Evolutionary conservation across 2,113 vertebrate genomes (phyloP).

Genomic region (Prochilodus magdalenae): DNA sequence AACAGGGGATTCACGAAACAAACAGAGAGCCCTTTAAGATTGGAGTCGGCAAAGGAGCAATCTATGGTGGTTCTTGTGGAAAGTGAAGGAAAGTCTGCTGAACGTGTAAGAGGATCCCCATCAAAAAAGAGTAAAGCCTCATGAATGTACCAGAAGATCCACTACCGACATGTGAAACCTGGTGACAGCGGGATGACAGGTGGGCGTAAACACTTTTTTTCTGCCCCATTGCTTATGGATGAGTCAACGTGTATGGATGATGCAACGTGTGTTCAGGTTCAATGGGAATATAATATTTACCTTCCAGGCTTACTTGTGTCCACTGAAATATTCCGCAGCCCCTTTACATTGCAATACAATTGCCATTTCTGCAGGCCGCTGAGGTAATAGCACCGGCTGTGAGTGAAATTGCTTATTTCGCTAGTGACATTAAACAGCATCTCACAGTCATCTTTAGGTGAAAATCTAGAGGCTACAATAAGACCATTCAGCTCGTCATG

Average conservation of each 20-base stretch:
- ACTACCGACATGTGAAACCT: neutral
- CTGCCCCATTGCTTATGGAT: constrained; percentile 18
- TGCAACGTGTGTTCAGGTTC: constrained; percentile 18
- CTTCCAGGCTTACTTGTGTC: constrained; percentile 5
- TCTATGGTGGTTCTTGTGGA: neutral
- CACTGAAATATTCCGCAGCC: constrained; percentile 2
- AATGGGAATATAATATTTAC: neutral
- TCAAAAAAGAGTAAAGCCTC: neutral
- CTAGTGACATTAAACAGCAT: constrained; percentile 39
- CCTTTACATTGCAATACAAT: constrained; percentile 12
- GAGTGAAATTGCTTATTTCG: constrained; percentile 23
- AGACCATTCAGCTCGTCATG: constrained; percentile 1
- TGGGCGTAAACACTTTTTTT: constrained; percentile 25
- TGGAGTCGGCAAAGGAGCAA: neutral
- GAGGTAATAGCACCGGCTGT: neutral
- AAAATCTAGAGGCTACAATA: constrained; percentile 31
- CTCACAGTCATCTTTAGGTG: constrained; percentile 24
- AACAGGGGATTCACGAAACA: neutral
- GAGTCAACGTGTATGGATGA: constrained; percentile 32
- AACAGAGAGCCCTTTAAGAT: too few relatives aligned
- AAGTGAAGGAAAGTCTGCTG: constrained; percentile 18
- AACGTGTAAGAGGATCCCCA: neutral
- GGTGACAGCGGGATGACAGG: constrained; percentile 21
- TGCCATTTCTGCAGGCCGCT: constrained; percentile 19
- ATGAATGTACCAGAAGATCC: constrained; percentile 8